phyloP scores from a whole-genome alignment of 2,113 vertebrate species.

The Mixornis gularis region DNA sequence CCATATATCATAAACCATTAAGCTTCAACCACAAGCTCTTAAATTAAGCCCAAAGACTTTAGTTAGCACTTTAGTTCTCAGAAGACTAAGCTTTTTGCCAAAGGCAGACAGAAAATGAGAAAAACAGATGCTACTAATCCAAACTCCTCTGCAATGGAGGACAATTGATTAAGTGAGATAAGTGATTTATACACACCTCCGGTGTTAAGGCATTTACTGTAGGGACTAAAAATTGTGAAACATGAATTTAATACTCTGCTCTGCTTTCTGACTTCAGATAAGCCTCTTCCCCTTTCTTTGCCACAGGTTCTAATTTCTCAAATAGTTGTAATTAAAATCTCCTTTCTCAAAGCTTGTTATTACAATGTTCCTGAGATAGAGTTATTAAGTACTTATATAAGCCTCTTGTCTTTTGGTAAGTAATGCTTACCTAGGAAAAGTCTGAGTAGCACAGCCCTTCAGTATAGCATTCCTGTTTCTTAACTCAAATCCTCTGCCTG shows the following conservation, averaged over 20 bases:
- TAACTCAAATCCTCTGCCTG: background rate
- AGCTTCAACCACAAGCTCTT: slow-evolving; percentile 38
- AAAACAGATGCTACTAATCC: slow-evolving; percentile 45
- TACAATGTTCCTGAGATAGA: background rate
- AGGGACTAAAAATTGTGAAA: background rate
- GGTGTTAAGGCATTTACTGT: background rate
- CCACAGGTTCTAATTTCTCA: background rate
- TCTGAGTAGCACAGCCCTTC: background rate
- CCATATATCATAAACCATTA: slow-evolving; percentile 47
- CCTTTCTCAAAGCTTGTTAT: background rate
- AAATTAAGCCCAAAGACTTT: slow-evolving; percentile 53
- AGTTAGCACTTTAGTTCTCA: slow-evolving; percentile 43
- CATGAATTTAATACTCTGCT: background rate
- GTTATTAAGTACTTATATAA: background rate
- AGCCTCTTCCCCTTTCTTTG: background rate
- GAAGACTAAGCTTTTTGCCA: slow-evolving; percentile 40
- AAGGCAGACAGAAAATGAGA: slow-evolving; percentile 38
- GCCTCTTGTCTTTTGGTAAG: background rate
- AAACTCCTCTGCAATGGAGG: slow-evolving; percentile 15
- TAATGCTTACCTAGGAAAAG: background rate
- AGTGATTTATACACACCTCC: slow-evolving; percentile 22
- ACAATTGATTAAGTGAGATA: slow-evolving; percentile 42
- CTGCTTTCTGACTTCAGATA: background rate
- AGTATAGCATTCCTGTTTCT: background rate
- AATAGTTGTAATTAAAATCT: slow-evolving; percentile 3